Evolutionary conservation across 2,113 vertebrate species (phyloP), one percentile per base, ranked within the genome.

Genomic region (Xenopus laevis): DNA sequence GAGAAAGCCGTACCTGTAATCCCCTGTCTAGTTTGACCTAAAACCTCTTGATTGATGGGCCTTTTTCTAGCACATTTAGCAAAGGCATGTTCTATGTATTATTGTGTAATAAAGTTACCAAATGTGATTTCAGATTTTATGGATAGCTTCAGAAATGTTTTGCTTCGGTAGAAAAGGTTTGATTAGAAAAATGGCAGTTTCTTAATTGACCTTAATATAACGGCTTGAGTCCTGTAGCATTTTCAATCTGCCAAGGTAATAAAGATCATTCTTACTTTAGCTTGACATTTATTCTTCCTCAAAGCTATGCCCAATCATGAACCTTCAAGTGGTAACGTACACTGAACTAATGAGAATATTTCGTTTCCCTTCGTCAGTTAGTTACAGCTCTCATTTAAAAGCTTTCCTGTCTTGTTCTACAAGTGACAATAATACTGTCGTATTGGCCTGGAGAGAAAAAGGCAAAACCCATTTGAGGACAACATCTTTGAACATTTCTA

Each of bases 351-450:
- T 74, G 47, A 77, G 71, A 4, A 57, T 71, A 2, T 74, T 68
- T 55, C 71, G 7, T 47, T 74, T 77, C 20, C 77, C 52, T 60
- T 71, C 40, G 55, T 21, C 78, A 89, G 88, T 90, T 68, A 80
- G 58, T 45, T 93, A 86, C 78, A 82, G 81, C 65, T 88, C 86
- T 18, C 83, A 87, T 20, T 87, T 94, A 82, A 89, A 91, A 60
- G 90, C 82, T 20, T 86, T 94, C 45, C 85, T 93, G 81, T 95
- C 90, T 30, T 89, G 89, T 71, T 86, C 90, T 86, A 88, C 82
- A 69, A 79, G 78, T n/a, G 82, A 78, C 50, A 79, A 82, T 68
- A 91, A 84, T 53, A 83, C 81, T 50, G 12, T 94, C 57, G 77
- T 91, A 47, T 77, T 93, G 53, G 83, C 86, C 62, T 92, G 93